These are phyloP conservation scores for Aelia acuminata DNA, from an alignment of 2,888 invertebrate species.

Conservation along the genomic window DNA sequence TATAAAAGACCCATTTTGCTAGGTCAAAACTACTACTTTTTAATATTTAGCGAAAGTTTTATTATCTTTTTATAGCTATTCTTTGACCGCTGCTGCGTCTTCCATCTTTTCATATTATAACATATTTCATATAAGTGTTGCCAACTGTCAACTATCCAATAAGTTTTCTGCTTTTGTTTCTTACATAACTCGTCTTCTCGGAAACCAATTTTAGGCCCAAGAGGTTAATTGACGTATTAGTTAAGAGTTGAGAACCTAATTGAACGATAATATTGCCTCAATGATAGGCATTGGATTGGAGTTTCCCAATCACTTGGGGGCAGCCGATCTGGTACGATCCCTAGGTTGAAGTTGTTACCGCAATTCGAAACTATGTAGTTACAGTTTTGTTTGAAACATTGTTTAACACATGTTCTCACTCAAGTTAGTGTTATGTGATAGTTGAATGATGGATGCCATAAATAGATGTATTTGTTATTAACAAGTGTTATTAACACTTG, in stretches of 20 bases:
- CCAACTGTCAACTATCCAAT: too few relatives aligned
- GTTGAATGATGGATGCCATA: neutral
- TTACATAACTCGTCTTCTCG: neutral
- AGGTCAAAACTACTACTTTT: too few relatives aligned
- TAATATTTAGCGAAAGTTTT: too few relatives aligned
- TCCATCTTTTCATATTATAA: too few relatives aligned
- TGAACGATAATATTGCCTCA: neutral
- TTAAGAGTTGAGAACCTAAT: neutral
- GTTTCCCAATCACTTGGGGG: neutral
- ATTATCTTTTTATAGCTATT: too few relatives aligned
- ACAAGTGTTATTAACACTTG: too few relatives aligned
- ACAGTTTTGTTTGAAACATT: neutral
- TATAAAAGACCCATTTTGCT: too few relatives aligned
- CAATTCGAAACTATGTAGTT: neutral
- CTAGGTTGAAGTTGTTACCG: neutral
- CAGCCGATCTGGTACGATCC: neutral
- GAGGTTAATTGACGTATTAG: neutral
- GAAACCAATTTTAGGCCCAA: neutral
- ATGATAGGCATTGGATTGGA: neutral
- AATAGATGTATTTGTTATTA: too few relatives aligned
- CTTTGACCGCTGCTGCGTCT: too few relatives aligned
- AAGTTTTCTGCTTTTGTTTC: too few relatives aligned
- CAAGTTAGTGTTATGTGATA: neutral
- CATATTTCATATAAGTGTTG: too few relatives aligned
- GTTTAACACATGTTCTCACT: neutral